phyloP scores from a whole-genome alignment of 2,888 invertebrate species.

The Andrena bucephala region DNA sequence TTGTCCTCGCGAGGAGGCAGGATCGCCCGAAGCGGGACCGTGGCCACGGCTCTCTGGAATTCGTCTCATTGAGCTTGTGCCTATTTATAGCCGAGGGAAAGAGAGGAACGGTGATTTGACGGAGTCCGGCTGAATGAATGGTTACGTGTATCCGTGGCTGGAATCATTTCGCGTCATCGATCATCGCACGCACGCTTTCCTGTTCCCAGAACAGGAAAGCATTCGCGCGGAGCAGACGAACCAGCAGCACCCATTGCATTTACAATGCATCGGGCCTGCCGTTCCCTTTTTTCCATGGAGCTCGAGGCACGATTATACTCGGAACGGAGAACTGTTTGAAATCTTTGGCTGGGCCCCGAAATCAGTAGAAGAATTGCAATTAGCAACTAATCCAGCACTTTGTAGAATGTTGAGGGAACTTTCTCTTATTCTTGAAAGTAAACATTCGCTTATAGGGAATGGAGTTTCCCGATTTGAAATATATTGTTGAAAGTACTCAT shows the following conservation, averaged over 20 bases:
- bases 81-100: constrained; percentile 63
- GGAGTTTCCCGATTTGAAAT: too few species aligned
- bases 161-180: constrained; percentile 53
- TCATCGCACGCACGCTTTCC: constrained; percentile 37
- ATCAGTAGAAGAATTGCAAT: too few species aligned
- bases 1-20: constrained; percentile 36
- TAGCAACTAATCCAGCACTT: too few species aligned
- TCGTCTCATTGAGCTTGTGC: constrained; percentile 57
- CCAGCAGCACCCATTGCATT: constrained; percentile 39
- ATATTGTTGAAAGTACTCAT: too few species aligned
- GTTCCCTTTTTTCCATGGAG: too few species aligned
- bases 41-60: constrained; percentile 61
- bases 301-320: too few species aligned
- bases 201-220: constrained; percentile 29
- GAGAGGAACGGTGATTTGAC: constrained; percentile 27
- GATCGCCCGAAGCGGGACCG: constrained; percentile 45
- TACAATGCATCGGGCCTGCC: constrained; percentile 27
- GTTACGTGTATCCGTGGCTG: constrained; percentile 46
- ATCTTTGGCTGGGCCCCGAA: too few species aligned
- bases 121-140: constrained; percentile 61
- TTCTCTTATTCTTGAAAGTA: too few species aligned
- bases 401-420: too few species aligned
- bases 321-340: too few species aligned
- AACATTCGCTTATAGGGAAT: too few species aligned
- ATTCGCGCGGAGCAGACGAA: constrained; percentile 29